Percentiles rank a stretch among this genome's conserved stretches.
phyloP scores from a whole-genome alignment of 2,888 invertebrate genomes.

The Chrysolina americana region DNA sequence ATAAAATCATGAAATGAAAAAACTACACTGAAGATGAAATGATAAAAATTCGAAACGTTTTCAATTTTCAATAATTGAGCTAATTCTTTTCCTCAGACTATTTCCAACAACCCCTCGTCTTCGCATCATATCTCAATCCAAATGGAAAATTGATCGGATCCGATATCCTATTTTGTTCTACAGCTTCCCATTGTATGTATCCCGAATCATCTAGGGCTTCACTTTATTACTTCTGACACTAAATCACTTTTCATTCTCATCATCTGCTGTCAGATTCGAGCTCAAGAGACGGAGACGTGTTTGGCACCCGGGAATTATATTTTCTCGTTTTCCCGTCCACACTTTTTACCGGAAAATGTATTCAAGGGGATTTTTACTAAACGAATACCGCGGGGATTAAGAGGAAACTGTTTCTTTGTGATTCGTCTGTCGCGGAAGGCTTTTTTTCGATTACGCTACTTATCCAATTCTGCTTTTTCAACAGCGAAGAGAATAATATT shows the following conservation, averaged over 20 bases:
- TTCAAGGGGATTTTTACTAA: not conserved
- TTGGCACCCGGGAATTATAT: slow-evolving; percentile 35
- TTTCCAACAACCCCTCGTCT: not conserved
- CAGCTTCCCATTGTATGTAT: slow-evolving; percentile 32
- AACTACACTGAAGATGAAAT: too few relatives aligned
- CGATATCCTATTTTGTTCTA: slow-evolving; percentile 32
- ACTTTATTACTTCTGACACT: slow-evolving; percentile 47
- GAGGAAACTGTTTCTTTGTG: slow-evolving; percentile 4
- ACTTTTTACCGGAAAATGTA: not conserved
- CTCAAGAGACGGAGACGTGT: slow-evolving; percentile 25
- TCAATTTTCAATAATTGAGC: not conserved
- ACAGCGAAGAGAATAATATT: too few relatives aligned
- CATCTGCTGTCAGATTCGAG: slow-evolving; percentile 34
- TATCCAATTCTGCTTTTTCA: not conserved
- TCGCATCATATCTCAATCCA: not conserved
- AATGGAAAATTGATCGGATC: slow-evolving; percentile 21
- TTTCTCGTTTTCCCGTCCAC: slow-evolving; percentile 31
- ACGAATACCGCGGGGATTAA: slow-evolving; percentile 1
- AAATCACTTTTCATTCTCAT: slow-evolving; percentile 45
- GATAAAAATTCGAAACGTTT: not conserved
- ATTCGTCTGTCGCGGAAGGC: not conserved
- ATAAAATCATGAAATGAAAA: too few relatives aligned
- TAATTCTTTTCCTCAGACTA: too few relatives aligned
- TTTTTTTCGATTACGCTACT: not conserved
- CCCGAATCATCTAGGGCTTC: slow-evolving; percentile 37